phyloP scores from a whole-genome alignment of 64 coral and sea anemone species.

The Stichodactyla helianthus region DNA sequence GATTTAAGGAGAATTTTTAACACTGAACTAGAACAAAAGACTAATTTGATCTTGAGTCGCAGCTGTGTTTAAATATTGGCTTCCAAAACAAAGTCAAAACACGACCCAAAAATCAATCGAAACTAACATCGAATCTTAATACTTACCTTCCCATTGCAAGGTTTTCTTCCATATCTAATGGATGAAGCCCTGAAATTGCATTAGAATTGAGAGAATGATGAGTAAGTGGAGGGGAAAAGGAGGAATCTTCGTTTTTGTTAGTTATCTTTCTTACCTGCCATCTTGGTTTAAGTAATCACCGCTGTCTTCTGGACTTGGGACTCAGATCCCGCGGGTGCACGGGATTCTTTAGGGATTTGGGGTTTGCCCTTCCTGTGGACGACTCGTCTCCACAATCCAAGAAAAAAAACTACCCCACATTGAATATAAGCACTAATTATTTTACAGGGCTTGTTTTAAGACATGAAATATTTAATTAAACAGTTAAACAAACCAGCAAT shows the following conservation, averaged over 20 bases:
- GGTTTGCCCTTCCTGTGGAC: background rate
- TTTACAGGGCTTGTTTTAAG: too few relatives aligned
- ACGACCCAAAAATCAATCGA: background rate
- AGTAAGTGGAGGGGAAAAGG: background rate
- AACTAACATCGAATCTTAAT: background rate
- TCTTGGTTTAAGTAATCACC: conserved; percentile 30
- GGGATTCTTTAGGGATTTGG: background rate
- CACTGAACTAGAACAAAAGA: background rate
- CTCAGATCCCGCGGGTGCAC: background rate
- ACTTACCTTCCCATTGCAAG: conserved; percentile 40
- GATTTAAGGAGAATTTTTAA: background rate
- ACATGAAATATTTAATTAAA: background rate
- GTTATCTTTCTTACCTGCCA: conserved; percentile 28
- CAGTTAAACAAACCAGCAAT: background rate
- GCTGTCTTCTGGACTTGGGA: background rate
- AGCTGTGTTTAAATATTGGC: conserved; percentile 3
- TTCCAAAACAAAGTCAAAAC: background rate
- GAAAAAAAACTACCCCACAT: background rate
- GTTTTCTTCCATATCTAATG: conserved; percentile 34
- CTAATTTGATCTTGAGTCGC: background rate
- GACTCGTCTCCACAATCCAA: background rate
- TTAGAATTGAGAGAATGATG: background rate
- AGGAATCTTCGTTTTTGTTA: background rate
- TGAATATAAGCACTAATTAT: too few relatives aligned
- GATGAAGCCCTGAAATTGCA: conserved; percentile 15